Evolutionary conservation across 2,797 vertebrate species (phyloP).

Genomic region (Petrocephalus schoutedeni): DNA sequence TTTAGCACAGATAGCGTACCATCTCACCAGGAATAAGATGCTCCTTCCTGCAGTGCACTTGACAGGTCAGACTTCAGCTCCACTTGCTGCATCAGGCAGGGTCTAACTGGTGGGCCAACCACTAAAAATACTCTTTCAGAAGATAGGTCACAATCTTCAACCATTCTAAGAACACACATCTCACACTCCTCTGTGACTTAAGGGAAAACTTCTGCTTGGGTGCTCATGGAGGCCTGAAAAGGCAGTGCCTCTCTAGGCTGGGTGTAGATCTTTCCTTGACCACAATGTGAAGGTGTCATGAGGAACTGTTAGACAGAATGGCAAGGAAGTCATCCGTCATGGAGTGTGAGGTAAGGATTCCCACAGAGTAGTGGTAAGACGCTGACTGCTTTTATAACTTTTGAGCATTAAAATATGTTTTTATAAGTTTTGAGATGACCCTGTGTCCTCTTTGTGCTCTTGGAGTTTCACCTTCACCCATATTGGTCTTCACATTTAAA

Average conservation of each 20-base stretch:
- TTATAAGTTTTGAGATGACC: neutral
- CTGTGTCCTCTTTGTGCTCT: neutral
- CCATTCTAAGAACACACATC: neutral
- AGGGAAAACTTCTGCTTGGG: neutral
- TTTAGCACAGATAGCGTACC: neutral
- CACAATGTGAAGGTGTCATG: constrained; percentile 72
- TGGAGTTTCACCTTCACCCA: neutral
- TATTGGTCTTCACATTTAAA: neutral
- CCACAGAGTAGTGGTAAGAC: neutral
- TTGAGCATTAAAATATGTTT: neutral
- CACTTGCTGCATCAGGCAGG: no score
- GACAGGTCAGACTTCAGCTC: neutral
- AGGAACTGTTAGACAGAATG: constrained; percentile 86
- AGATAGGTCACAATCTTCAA: neutral
- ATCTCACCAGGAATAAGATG: neutral
- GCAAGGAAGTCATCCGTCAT: constrained; percentile 75
- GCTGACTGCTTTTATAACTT: neutral
- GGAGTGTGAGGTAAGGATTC: constrained; percentile 81
- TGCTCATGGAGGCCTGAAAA: neutral
- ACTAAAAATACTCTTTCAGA: neutral
- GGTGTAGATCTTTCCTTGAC: constrained; percentile 62
- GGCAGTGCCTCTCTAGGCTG: neutral
- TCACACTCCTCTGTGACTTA: neutral
- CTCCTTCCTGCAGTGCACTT: neutral
- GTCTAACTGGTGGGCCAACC: neutral